Conservation (phyloP, 2,113 vertebrate species). For the Lasiurus cinereus region DNA sequence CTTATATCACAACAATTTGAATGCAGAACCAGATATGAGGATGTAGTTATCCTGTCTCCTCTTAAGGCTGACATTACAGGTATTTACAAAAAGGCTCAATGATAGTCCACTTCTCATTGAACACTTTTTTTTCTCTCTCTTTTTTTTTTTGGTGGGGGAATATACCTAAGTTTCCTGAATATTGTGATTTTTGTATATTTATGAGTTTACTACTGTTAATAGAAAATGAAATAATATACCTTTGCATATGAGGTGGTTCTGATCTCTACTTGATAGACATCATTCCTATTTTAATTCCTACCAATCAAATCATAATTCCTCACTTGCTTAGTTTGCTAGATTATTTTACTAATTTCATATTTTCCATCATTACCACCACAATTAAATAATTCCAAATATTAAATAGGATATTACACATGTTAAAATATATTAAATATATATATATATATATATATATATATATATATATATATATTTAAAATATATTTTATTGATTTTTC, state of each 20-base stretch:
- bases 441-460: too few relatives aligned
- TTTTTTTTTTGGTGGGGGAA: background rate
- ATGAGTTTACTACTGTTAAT: background rate
- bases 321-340: background rate
- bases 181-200: background rate
- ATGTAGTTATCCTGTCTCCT: background rate
- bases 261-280: background rate
- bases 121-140: too few relatives aligned
- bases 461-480: too few relatives aligned
- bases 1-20: background rate
- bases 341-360: background rate
- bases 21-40: background rate
- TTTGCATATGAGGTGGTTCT: background rate
- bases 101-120: background rate
- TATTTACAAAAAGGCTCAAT: background rate
- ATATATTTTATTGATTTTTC: too few relatives aligned
- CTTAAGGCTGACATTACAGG: background rate
- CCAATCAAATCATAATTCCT: background rate
- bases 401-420: background rate
- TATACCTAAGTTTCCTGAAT: background rate
- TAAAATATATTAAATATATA: background rate
- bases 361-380: background rate
- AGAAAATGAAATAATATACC: background rate
- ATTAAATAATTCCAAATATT: background rate
- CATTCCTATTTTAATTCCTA: background rate